Conservation (phyloP, 2,888 invertebrate species). For the Muscina levida region DNA sequence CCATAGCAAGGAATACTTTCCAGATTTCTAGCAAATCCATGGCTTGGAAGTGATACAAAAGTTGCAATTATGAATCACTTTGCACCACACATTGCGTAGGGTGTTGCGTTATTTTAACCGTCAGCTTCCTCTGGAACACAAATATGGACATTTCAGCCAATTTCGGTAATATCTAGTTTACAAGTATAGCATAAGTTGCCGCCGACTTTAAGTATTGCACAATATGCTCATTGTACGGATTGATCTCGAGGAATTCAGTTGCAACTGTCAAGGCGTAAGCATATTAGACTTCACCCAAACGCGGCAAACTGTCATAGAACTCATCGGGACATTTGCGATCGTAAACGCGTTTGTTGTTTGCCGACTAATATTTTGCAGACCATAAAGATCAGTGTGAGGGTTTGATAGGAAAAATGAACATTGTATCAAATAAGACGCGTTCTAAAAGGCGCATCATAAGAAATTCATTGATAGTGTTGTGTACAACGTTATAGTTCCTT, state of each 20-base stretch:
- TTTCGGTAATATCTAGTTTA: constrained; percentile 82
- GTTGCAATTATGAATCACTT: constrained; percentile 80
- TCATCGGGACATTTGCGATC: constrained; percentile 76
- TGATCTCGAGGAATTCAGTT: constrained; percentile 81
- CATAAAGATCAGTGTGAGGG: too few species aligned
- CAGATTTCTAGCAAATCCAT: constrained; percentile 84
- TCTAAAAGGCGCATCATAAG: constrained; percentile 82
- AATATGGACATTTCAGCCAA: constrained; percentile 88
- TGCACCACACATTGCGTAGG: constrained; percentile 81
- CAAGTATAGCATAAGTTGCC: constrained; percentile 84
- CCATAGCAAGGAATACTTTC: constrained; percentile 83
- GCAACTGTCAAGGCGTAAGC: constrained; percentile 83
- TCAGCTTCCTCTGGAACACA: constrained; percentile 84
- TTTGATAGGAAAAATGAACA: too few species aligned
- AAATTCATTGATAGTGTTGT: constrained; percentile 82
- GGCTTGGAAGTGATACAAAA: constrained; percentile 85
- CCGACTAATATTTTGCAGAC: constrained; percentile 79
- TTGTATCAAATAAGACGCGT: constrained; percentile 73
- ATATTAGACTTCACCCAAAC: constrained; percentile 75
- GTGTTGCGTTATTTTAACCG: constrained; percentile 77
- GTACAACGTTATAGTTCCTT: constrained; percentile 80
- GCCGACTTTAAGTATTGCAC: constrained; percentile 67
- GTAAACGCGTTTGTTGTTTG: constrained; percentile 82
- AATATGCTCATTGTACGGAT: constrained; percentile 78
- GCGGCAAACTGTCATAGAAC: constrained; percentile 70